These are phyloP conservation scores for Sitta europaea DNA, from an alignment of 2,113 vertebrate species.

Conservation along the genomic window DNA sequence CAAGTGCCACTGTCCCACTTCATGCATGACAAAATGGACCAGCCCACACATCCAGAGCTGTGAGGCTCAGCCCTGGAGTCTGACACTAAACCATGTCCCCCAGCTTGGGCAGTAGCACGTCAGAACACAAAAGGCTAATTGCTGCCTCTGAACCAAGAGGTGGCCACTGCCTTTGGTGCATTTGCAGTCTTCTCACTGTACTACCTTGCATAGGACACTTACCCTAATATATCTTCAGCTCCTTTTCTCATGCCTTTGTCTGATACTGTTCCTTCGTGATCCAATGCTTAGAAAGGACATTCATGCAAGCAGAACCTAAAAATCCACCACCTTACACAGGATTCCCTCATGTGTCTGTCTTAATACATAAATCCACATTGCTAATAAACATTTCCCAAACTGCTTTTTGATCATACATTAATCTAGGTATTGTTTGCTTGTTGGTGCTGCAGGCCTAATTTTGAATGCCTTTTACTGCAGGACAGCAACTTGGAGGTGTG, in stretches of 20 bases:
- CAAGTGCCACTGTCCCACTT: not conserved
- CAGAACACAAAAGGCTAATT: not conserved
- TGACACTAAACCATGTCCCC: too few relatives aligned
- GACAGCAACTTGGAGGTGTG: not conserved
- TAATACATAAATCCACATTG: not conserved
- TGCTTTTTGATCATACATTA: not conserved
- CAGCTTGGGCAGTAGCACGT: rapidly evolving
- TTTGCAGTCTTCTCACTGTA: not conserved
- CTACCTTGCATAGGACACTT: not conserved
- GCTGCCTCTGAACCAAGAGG: not conserved
- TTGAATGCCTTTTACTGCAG: not conserved
- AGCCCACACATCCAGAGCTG: not conserved
- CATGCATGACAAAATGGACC: not conserved
- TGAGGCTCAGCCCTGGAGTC: rapidly evolving
- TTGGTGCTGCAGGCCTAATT: not conserved
- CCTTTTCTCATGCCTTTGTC: not conserved
- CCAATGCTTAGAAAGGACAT: not conserved
- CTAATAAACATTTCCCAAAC: not conserved
- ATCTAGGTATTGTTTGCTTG: not conserved
- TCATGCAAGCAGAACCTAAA: not conserved
- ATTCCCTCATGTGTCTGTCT: not conserved
- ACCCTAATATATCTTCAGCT: not conserved
- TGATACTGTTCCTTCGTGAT: not conserved
- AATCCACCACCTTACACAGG: not conserved
- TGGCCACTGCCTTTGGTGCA: not conserved